These are phyloP conservation scores for Gavia stellata DNA, from an alignment of 2,113 vertebrate genomes.

Conservation along the genomic window DNA sequence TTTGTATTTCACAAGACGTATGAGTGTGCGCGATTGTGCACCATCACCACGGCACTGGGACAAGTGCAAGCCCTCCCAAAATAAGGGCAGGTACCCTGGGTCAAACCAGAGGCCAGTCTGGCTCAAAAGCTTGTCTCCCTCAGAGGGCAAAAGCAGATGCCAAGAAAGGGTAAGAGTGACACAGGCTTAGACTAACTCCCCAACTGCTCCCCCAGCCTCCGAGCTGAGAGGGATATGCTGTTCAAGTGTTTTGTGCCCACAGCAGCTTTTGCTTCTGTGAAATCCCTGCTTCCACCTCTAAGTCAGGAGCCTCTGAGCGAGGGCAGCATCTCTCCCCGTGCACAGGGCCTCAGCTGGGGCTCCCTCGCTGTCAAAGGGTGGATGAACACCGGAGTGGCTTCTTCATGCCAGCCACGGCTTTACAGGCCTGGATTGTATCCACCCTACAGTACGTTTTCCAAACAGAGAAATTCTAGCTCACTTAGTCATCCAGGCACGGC, in stretches of 20 bases:
- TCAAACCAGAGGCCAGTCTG: neutral
- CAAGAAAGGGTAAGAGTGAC: neutral
- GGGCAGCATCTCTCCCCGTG: neutral
- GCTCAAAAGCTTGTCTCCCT: neutral
- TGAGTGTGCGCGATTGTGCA: neutral
- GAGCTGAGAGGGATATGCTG: neutral
- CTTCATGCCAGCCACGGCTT: neutral
- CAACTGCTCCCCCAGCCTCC: accelerated
- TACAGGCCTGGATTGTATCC: neutral
- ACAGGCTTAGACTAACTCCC: neutral
- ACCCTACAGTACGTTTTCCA: conserved; percentile 4
- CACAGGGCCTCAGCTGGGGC: accelerated
- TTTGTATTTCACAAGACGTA: neutral
- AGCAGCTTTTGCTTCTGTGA: neutral
- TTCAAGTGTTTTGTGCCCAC: neutral
- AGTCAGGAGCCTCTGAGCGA: neutral
- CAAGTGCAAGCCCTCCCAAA: neutral
- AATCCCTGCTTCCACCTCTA: neutral
- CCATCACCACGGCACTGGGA: neutral
- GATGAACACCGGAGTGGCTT: neutral
- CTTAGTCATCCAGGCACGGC: conserved; percentile 36
- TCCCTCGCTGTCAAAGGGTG: neutral
- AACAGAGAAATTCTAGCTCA: conserved; percentile 28
- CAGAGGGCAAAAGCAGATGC: neutral
- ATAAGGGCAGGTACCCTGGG: neutral